These are phyloP conservation scores for Cliona cf. orientalis DNA, from an alignment of 37 sponge, comb jelly and placozoan species.

Conservation along the genomic window DNA sequence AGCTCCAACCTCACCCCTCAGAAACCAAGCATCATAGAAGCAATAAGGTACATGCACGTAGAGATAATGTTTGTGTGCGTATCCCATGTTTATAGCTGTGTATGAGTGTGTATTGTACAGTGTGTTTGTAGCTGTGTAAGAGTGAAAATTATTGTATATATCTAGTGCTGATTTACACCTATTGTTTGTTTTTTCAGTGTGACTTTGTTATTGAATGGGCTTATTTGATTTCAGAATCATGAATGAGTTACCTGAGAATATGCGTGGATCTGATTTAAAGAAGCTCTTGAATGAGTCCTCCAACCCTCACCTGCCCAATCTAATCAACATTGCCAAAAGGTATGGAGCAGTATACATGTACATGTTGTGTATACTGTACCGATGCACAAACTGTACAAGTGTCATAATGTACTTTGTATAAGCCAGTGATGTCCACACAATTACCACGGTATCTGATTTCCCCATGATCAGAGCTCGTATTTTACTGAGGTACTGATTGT, in stretches of 20 bases:
- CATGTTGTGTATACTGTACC: too few relatives aligned
- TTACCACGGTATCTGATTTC: too few relatives aligned
- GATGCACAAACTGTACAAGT: too few relatives aligned
- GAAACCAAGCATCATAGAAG: conserved; percentile 28
- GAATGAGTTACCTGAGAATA: conserved; percentile 4
- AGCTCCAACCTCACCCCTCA: too few relatives aligned
- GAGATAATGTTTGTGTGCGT: not conserved
- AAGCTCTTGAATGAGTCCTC: conserved; percentile 16
- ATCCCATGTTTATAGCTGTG: not conserved
- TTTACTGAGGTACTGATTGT: too few relatives aligned
- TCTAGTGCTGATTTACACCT: not conserved
- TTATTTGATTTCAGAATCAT: conserved; percentile 2
- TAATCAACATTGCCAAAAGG: conserved; percentile 31
- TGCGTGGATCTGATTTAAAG: not conserved
- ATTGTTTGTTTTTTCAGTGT: not conserved
- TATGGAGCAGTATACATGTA: too few relatives aligned
- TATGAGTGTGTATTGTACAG: not conserved
- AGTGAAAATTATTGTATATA: not conserved
- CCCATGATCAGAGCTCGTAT: too few relatives aligned
- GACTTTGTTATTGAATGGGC: not conserved
- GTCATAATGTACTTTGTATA: too few relatives aligned
- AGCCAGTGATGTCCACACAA: too few relatives aligned
- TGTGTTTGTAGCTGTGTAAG: not conserved
- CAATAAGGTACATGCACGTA: not conserved
- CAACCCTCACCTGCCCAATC: conserved; percentile 45